These are phyloP conservation scores for Gracilinanus agilis DNA, from an alignment of 2,113 vertebrate genomes.

Conservation along the genomic window DNA sequence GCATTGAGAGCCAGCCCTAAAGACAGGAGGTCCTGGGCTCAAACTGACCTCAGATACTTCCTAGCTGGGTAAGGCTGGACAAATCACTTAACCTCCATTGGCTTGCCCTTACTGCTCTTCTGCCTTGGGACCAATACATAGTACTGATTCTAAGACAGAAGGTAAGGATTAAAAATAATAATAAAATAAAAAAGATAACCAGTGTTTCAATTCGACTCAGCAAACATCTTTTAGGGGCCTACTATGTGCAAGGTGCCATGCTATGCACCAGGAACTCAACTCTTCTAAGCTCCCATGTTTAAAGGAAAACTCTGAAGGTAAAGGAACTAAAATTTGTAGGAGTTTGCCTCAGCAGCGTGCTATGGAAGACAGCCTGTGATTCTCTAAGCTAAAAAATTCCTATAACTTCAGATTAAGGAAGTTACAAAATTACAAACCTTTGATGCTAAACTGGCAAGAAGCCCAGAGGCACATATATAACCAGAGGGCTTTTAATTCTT, in stretches of 20 bases:
- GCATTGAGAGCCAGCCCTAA: too few relatives aligned
- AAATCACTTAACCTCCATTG: too few relatives aligned
- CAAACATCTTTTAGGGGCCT: background rate
- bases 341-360: background rate
- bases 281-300: background rate
- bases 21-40: too few relatives aligned
- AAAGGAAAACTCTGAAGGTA: background rate
- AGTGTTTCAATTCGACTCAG: background rate
- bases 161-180: background rate
- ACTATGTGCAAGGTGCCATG: background rate
- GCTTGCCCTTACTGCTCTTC: too few relatives aligned
- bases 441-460: constrained; percentile 3
- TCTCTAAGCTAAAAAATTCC: background rate
- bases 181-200: background rate
- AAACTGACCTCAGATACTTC: too few relatives aligned
- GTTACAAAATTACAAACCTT: background rate
- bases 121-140: too few relatives aligned
- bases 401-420: background rate
- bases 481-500: background rate
- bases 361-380: background rate
- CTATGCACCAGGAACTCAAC: background rate
- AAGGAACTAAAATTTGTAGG: background rate
- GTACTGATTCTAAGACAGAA: background rate
- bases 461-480: background rate
- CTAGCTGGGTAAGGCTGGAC: too few relatives aligned